Conservation (phyloP, 1,140 invertebrate species). For the Meloidogyne chitwoodi region DNA sequence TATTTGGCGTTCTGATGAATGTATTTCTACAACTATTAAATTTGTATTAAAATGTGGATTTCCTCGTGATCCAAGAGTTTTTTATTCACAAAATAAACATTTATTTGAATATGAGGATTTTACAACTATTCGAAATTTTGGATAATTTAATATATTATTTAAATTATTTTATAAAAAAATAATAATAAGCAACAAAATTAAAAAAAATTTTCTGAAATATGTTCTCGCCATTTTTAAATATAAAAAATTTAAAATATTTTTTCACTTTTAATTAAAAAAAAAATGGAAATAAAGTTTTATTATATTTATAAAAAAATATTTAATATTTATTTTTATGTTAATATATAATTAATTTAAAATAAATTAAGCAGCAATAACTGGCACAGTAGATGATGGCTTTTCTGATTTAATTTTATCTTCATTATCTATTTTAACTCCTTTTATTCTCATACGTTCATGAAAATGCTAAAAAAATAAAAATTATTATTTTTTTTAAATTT, state of each 20-base stretch:
- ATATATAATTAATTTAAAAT: neutral
- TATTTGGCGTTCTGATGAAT: constrained; percentile 48
- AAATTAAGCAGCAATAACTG: neutral
- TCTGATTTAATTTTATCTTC: neutral
- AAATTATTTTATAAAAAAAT: too few species aligned
- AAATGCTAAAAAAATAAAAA: constrained; percentile 4
- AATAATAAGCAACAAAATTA: too few species aligned
- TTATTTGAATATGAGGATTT: constrained; percentile 56
- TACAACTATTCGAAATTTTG: constrained; percentile 21
- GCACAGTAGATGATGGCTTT: neutral
- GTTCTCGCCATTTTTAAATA: too few species aligned
- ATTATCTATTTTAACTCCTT: neutral
- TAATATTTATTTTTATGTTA: too few species aligned
- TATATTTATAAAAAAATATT: too few species aligned
- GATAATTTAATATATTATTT: constrained; percentile 9
- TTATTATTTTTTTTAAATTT: neutral
- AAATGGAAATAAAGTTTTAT: too few species aligned
- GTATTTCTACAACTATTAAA: constrained; percentile 44
- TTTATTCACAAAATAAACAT: constrained; percentile 50
- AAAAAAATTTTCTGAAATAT: too few species aligned
- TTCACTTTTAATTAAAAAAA: too few species aligned
- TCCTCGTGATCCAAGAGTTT: constrained; percentile 48
- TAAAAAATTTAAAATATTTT: too few species aligned
- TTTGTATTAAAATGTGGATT: constrained; percentile 56
- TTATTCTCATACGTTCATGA: constrained; percentile 8